Conservation (phyloP, 1,140 invertebrate species). For the Habropoda laboriosa region DNA sequence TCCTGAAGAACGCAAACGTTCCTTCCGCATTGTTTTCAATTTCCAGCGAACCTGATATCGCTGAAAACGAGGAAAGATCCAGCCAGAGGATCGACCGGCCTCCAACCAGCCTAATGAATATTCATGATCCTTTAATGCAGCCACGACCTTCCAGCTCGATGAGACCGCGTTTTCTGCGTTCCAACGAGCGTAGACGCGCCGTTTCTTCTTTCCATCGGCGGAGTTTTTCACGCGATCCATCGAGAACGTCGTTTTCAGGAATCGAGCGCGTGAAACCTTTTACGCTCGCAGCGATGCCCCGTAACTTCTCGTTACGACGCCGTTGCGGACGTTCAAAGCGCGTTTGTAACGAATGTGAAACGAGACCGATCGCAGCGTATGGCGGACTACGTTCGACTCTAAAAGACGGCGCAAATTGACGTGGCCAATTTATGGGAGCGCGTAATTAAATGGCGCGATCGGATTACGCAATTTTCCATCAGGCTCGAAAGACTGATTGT, state of each 20-base stretch:
- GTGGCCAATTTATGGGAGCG: not conserved
- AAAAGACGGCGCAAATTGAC: not conserved
- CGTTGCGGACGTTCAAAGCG: slow-evolving; percentile 7
- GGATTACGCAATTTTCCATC: not conserved
- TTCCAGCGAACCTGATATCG: not conserved
- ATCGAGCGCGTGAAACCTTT: slow-evolving; percentile 23
- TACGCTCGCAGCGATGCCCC: not conserved
- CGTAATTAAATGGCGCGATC: slow-evolving; percentile 12
- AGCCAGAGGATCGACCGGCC: not conserved
- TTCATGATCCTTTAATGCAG: slow-evolving; percentile 36
- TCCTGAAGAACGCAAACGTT: too few relatives aligned
- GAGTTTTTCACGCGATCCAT: not conserved
- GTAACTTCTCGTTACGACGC: slow-evolving; percentile 6
- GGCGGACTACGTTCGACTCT: not conserved
- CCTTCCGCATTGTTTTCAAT: not conserved
- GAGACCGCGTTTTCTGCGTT: not conserved
- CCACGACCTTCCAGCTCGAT: not conserved
- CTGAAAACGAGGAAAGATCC: not conserved
- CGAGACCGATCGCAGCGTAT: slow-evolving; percentile 1
- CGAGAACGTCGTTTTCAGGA: slow-evolving; percentile 19
- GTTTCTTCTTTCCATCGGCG: not conserved
- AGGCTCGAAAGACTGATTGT: not conserved
- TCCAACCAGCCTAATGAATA: slow-evolving; percentile 10
- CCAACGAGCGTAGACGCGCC: not conserved
- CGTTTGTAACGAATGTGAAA: slow-evolving; percentile 30